Percentiles rank a stretch among this genome's conserved stretches.
Conservation (phyloP, 2,113 vertebrate genomes). For the Entelurus aequoreus region DNA sequence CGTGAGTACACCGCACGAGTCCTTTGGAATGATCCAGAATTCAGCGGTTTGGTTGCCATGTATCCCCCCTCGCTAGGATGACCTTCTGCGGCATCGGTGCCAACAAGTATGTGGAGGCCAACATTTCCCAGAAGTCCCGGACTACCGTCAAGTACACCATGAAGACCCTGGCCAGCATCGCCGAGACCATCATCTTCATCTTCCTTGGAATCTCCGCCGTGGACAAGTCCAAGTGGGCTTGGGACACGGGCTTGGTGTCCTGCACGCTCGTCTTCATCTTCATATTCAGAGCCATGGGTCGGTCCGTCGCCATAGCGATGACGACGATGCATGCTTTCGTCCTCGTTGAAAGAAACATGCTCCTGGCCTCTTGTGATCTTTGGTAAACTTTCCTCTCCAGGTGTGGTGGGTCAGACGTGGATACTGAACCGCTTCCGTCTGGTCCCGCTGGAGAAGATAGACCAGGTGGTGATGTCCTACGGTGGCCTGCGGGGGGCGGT, state of each 20-base stretch:
- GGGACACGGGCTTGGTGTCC: constrained; percentile 91
- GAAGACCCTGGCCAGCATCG: constrained; percentile 95
- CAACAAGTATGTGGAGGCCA: constrained; percentile 97
- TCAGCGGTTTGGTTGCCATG: no score
- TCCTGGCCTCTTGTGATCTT: background rate
- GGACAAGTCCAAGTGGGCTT: constrained; percentile 95
- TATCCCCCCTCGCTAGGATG: constrained; percentile 68
- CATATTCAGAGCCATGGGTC: constrained; percentile 88
- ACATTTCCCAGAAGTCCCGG: constrained; percentile 96
- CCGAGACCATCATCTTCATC: constrained; percentile 97
- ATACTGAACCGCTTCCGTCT: constrained; percentile 90
- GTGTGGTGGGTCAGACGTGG: constrained; percentile 89
- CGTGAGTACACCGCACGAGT: constrained; percentile 76
- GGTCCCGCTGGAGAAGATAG: constrained; percentile 89
- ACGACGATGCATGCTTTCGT: background rate
- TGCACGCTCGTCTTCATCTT: constrained; percentile 93
- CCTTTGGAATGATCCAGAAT: no score
- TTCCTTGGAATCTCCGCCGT: constrained; percentile 93
- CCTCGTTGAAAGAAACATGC: background rate
- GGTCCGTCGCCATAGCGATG: constrained; percentile 35
- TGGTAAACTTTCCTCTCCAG: constrained; percentile 52
- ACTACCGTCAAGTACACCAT: constrained; percentile 96
- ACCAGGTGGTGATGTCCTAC: constrained; percentile 98
- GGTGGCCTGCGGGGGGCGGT: constrained; percentile 92
- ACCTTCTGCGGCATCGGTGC: constrained; percentile 94